Evolutionary conservation across 2,888 invertebrate genomes (phyloP).

Genomic region (Conchocele bisecta): DNA sequence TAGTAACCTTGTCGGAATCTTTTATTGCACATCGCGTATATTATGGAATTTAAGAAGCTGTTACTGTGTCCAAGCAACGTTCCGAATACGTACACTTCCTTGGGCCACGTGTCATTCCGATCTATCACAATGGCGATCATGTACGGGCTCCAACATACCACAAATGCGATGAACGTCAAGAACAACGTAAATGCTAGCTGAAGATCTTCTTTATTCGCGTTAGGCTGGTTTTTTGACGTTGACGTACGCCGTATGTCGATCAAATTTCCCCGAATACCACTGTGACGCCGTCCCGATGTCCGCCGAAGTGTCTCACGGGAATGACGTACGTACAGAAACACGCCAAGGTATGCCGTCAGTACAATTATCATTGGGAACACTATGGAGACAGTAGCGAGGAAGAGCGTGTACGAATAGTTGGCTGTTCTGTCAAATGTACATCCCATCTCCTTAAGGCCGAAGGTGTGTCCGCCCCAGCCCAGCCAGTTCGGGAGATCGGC

Average conservation of each 20-base stretch:
- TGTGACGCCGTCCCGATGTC: slow-evolving; percentile 16
- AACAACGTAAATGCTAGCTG: slow-evolving; percentile 67
- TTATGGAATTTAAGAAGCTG: slow-evolving; percentile 67
- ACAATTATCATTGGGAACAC: slow-evolving; percentile 61
- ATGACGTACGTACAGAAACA: slow-evolving; percentile 53
- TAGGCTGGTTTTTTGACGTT: too few relatives aligned
- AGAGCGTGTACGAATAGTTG: slow-evolving; percentile 65
- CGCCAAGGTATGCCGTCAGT: slow-evolving; percentile 54
- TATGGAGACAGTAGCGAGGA: slow-evolving; percentile 60
- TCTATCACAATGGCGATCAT: slow-evolving; percentile 62
- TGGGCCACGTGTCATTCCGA: slow-evolving; percentile 56
- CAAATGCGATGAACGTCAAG: slow-evolving; percentile 65
- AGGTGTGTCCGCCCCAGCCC: slow-evolving; percentile 69
- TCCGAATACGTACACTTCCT: slow-evolving; percentile 61
- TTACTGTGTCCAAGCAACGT: slow-evolving; percentile 67
- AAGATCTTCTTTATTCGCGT: slow-evolving; percentile 53
- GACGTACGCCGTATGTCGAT: slow-evolving; percentile 6
- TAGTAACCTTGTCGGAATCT: slow-evolving; percentile 65
- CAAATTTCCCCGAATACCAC: slow-evolving; percentile 7
- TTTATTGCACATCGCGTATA: slow-evolving; percentile 64
- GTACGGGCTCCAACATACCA: slow-evolving; percentile 67
- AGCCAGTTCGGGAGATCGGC: slow-evolving; percentile 69
- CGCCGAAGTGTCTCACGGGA: slow-evolving; percentile 18
- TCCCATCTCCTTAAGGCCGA: slow-evolving; percentile 67
- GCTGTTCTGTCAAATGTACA: slow-evolving; percentile 68